Conservation (phyloP, 1,140 invertebrate genomes). For the Caerostris darwini region DNA sequence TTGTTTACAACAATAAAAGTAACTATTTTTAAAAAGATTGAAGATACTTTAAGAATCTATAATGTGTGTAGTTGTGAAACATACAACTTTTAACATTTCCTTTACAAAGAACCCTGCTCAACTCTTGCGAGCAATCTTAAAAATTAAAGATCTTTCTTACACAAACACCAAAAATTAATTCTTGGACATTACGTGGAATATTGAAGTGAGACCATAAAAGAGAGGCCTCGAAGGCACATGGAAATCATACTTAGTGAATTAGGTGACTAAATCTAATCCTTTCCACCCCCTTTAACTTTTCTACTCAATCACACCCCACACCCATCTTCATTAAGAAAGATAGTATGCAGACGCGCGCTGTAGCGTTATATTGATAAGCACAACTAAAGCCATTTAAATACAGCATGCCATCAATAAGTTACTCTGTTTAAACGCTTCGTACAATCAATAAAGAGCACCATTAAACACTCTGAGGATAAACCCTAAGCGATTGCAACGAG, state of each 20-base stretch:
- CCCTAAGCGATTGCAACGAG: not conserved
- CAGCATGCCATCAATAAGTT: constrained; percentile 5
- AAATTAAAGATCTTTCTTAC: too few species aligned
- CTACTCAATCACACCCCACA: not conserved
- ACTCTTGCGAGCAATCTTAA: too few species aligned
- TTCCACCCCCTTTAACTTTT: not conserved
- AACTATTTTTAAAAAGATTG: too few species aligned
- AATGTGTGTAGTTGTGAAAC: too few species aligned
- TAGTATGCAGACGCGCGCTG: not conserved
- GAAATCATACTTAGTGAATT: not conserved
- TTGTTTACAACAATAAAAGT: too few species aligned
- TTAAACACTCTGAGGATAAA: constrained; percentile 24
- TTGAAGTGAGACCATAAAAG: too few species aligned
- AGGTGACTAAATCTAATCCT: not conserved
- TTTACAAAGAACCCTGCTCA: too few species aligned
- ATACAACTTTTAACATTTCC: too few species aligned
- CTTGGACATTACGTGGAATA: too few species aligned
- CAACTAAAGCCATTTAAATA: not conserved
- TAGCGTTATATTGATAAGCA: not conserved
- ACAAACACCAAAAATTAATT: too few species aligned
- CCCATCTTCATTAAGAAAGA: not conserved
- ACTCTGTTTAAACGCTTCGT: not conserved
- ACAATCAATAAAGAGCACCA: constrained; percentile 41
- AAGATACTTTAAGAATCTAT: too few species aligned
- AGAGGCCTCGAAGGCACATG: not conserved